Evolutionary conservation across 2,113 vertebrate species (phyloP), one percentile per base, ranked within the genome.

Genomic region (Meles meles): DNA sequence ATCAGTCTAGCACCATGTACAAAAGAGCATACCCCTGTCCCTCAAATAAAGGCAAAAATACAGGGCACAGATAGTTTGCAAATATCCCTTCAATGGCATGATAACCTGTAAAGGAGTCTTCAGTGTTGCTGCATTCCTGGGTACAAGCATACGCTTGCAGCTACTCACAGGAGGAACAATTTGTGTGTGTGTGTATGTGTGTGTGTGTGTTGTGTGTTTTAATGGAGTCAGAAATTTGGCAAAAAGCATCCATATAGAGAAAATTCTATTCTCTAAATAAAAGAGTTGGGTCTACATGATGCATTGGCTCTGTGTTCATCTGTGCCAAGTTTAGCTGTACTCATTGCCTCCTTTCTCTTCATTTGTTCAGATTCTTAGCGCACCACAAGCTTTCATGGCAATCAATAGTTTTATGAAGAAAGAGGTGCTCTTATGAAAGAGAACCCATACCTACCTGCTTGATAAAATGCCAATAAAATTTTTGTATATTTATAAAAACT

Each of bases 21-120:
- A 76, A 39, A 80, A 25, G 1, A 77, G 2, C 9, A 4, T 9
- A 69, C 0, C 0, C 65, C 4, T n/a, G 42, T 57, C 5, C 52
- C 27, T 76, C 20, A 42, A 59, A 65, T 2, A 57, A 0, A 44
- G 9, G 7, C 9, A 57, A 69, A 55, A 72, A 47, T n/a, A 10
- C 14, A 12, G 18, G 12, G 6, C 10, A 37, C 11, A 80, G 5
- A 6, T 29, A 9, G 8, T 27, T 27, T 59, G 9, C 55, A 52
- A 67, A 39, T 39, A 27, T 44, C 6, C 25, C 27, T 49, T 80
- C 39, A 1, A 7, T 29, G 0, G 7, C 20, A 7, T 49, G 21
- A 18, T 23, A 27, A 27, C 1, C 11, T 44, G 25, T 9, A 42
- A 55, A 84, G 1, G 2, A 7, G 13, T 29, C 12, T 44, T 9